These are phyloP conservation scores for Anabacerthia variegaticeps DNA, from an alignment of 2,797 vertebrate species.

Conservation along the genomic window DNA sequence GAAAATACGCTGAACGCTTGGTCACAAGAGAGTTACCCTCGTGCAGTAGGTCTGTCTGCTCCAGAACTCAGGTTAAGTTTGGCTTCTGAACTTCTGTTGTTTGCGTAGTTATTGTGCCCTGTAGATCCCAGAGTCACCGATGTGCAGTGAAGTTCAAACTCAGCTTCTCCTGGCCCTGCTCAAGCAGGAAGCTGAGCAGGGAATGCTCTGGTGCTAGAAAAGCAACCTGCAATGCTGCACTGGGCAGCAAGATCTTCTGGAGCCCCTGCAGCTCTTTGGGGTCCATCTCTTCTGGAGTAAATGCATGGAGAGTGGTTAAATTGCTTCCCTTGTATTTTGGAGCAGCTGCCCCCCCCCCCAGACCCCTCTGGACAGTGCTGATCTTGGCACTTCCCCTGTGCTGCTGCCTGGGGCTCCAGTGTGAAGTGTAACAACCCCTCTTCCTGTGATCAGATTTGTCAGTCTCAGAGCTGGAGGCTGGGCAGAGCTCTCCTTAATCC, in stretches of 20 bases:
- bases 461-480: not conserved
- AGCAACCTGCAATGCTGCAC: rapidly evolving
- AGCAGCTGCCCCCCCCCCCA: not conserved
- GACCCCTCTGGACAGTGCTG: not conserved
- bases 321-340: not conserved
- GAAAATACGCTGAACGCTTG: rapidly evolving
- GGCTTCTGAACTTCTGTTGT: not conserved
- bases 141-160: not conserved
- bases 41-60: rapidly evolving
- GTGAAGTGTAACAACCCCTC: not conserved
- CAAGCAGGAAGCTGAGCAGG: not conserved
- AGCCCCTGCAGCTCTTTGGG: not conserved
- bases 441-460: not conserved
- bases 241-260: not conserved
- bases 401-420: not conserved
- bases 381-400: rapidly evolving
- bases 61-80: not conserved
- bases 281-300: not conserved
- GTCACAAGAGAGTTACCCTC: rapidly evolving
- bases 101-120: not conserved
- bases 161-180: not conserved
- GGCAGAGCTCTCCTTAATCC: not conserved
- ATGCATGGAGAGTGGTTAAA: not conserved
- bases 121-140: rapidly evolving
- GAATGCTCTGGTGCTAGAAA: not conserved